Conservation (phyloP, 2,888 invertebrate genomes). For the Lissonota sp. region DNA sequence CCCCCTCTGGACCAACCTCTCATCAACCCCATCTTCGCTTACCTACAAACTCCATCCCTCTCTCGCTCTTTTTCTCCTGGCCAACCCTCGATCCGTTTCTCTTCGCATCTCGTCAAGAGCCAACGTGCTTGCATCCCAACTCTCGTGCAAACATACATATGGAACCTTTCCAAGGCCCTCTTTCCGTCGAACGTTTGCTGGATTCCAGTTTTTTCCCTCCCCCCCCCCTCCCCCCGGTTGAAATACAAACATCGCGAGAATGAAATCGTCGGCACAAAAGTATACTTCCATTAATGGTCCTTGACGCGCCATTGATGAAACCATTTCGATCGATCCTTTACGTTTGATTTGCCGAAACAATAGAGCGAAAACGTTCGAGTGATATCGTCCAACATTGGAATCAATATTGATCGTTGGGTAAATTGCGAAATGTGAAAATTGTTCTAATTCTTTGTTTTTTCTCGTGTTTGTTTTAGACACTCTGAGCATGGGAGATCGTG, state of each 20-base stretch:
- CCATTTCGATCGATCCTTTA: too few species aligned
- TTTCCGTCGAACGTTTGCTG: slow-evolving; percentile 20
- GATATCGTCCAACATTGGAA: too few species aligned
- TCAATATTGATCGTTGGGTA: too few species aligned
- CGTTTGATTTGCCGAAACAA: too few species aligned
- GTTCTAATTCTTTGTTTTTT: neutral
- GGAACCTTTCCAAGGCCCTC: neutral
- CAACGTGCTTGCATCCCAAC: slow-evolving; percentile 11
- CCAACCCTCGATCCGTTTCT: slow-evolving; percentile 31
- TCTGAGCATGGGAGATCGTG: slow-evolving; percentile 81
- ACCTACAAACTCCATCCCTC: slow-evolving; percentile 62
- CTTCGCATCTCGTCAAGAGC: slow-evolving; percentile 31
- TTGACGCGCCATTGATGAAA: neutral
- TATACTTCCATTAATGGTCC: neutral
- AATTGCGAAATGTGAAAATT: too few species aligned
- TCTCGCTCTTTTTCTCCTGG: slow-evolving; percentile 8
- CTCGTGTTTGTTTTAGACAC: slow-evolving; percentile 77
- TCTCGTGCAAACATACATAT: slow-evolving; percentile 39
- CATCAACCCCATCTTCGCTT: slow-evolving; percentile 48
- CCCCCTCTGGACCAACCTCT: slow-evolving; percentile 29
- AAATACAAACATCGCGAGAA: neutral
- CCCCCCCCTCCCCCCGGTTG: neutral
- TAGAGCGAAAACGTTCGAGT: too few species aligned
- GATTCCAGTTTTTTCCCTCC: neutral
- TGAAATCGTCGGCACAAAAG: slow-evolving; percentile 18